Evolutionary conservation across 2,888 invertebrate species (phyloP), one percentile per base, ranked within the genome.

Genomic region (Mermis nigrescens): DNA sequence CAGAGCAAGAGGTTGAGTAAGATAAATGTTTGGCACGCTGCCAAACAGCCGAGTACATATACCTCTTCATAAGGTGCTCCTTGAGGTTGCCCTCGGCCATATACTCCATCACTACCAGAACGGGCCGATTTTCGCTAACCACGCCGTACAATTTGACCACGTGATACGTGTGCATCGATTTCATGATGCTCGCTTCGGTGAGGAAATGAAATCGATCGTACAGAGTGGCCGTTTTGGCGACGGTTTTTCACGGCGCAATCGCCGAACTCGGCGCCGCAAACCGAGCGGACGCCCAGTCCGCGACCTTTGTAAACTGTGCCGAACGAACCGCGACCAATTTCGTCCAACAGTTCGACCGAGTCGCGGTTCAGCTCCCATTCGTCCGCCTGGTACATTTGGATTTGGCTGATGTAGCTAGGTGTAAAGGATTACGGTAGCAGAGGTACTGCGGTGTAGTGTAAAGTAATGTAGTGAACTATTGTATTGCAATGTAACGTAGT

Each of bases 61-160:
- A 59, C 59, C 66, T 63, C 1, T 65, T 59, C 31, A 68, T 63
- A 27, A 71, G 61, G 60, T 65, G 67, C 56, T 71, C 71, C 55
- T 70, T 59, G 57, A 69, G 64, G 63, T 69, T 66, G 31, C 70
- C 69, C 67, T 82, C 81, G 61, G 82, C 83, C 98, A 98, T 98
- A 62, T 95, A 78, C 76, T 98, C 95, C 95, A 98, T 98, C 46
- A 98, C 82, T 0, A 98, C 92, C 57, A 88, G 79, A 0, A 89
- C 87, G 48, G 94, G 94, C 73, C 87, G 87, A 1, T 86, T 86
- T 63, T 84, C 82, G 0, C 92, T 91, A 59, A 95, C 92, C 29
- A 98, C 92, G 29, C 61, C 61, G 68, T 92, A 76, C 64, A 98
- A 78, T 60, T 83, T 83, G 2, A 98, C 94, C 57, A 72, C 69